These are phyloP conservation scores for Drosophila neutralis DNA, from an alignment of 2,888 invertebrate genomes.

Conservation along the genomic window DNA sequence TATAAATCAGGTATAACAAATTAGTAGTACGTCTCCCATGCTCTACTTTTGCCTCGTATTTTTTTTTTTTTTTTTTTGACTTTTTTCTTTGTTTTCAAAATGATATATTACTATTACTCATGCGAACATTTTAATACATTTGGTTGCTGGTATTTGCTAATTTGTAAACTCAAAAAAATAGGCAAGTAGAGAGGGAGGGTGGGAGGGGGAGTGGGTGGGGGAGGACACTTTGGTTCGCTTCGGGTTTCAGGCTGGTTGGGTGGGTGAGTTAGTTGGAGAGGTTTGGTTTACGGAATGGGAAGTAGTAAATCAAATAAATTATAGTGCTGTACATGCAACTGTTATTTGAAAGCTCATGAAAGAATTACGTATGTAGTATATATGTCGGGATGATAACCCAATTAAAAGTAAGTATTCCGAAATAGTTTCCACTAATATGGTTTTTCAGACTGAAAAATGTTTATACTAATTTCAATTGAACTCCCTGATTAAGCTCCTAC, in stretches of 20 bases:
- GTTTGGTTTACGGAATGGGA: not conserved
- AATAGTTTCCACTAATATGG: constrained; percentile 9
- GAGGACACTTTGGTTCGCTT: not conserved
- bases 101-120: constrained; percentile 53
- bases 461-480: constrained; percentile 7
- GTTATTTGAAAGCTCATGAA: constrained; percentile 57
- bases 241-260: not conserved
- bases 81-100: constrained; percentile 21
- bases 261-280: not conserved
- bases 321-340: constrained; percentile 71
- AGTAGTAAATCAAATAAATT: constrained; percentile 48
- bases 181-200: not conserved
- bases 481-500: constrained; percentile 4
- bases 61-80: not conserved
- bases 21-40: constrained; percentile 35
- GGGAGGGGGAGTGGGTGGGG: constrained; percentile 1
- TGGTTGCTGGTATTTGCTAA: constrained; percentile 40
- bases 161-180: constrained; percentile 42
- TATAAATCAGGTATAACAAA: constrained; percentile 33
- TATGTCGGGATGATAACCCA: constrained; percentile 41
- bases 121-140: constrained; percentile 53
- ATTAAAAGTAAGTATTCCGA: constrained; percentile 21
- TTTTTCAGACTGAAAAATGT: constrained; percentile 2
- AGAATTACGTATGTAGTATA: constrained; percentile 32
- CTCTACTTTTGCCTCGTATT: constrained; percentile 16